Conservation (phyloP, 2,797 vertebrate genomes). For the Etheostoma nigrum region DNA sequence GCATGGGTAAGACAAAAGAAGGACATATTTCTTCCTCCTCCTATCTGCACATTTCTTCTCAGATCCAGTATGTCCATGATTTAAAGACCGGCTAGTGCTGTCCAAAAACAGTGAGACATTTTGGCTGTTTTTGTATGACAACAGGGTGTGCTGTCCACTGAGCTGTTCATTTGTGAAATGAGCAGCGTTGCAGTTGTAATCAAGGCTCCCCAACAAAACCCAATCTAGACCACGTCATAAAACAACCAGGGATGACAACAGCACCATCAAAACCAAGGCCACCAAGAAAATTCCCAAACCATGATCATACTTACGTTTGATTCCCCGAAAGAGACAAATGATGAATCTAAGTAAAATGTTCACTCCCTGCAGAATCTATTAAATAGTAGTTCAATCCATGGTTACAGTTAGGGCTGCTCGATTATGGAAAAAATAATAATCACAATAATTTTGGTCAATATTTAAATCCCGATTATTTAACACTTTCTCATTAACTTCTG, state of each 20-base stretch:
- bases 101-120: constrained; percentile 37
- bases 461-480: no score
- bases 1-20: constrained; percentile 8
- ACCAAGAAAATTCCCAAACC: constrained; percentile 44
- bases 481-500: no score
- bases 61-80: constrained; percentile 2
- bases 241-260: constrained; percentile 62
- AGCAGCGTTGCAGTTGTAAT: constrained; percentile 69
- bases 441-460: no score
- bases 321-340: constrained; percentile 41
- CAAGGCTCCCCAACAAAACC: constrained; percentile 63
- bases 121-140: constrained; percentile 38
- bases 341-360: constrained; percentile 42
- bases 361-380: constrained; percentile 16
- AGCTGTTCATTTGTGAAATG: constrained; percentile 78
- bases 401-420: neutral
- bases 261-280: constrained; percentile 47
- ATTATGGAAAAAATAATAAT: no score
- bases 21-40: neutral
- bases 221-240: constrained; percentile 65
- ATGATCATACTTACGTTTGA: constrained; percentile 42
- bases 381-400: neutral
- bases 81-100: constrained; percentile 57
- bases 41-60: constrained; percentile 1
- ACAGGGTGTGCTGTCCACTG: constrained; percentile 56